Percentiles rank a stretch among this genome's conserved stretches.
Conservation (phyloP, 2,888 invertebrate genomes). For the Cryptocheilus praepositus region DNA sequence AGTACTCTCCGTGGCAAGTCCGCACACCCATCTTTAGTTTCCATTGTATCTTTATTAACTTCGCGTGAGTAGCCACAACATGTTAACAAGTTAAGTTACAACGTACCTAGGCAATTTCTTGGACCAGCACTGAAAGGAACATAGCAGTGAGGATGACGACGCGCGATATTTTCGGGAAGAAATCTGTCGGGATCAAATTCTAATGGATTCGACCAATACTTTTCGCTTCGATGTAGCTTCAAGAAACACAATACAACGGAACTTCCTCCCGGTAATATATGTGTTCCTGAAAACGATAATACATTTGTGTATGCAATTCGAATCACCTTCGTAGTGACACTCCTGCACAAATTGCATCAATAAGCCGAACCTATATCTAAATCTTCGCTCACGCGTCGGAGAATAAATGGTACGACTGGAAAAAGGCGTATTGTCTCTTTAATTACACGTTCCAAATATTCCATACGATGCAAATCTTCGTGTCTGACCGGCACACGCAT, state of each 20-base stretch:
- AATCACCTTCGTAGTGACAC: not conserved
- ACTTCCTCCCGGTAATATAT: slow-evolving; percentile 42
- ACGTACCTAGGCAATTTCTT: slow-evolving; percentile 52
- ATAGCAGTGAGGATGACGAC: slow-evolving; percentile 51
- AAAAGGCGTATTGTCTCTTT: slow-evolving; percentile 79
- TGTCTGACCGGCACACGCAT: slow-evolving; percentile 71
- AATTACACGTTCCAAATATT: slow-evolving; percentile 78
- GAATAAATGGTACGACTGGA: slow-evolving; percentile 77
- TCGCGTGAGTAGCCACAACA: no score
- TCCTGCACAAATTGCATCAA: not conserved
- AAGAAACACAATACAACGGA: slow-evolving; percentile 36
- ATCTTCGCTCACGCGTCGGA: slow-evolving; percentile 75
- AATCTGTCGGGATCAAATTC: slow-evolving; percentile 59
- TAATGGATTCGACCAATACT: slow-evolving; percentile 51
- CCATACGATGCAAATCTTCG: slow-evolving; percentile 77
- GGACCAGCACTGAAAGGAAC: slow-evolving; percentile 36
- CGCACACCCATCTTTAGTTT: not conserved
- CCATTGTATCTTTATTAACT: not conserved
- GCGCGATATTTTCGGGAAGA: slow-evolving; percentile 49
- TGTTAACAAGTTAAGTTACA: no score
- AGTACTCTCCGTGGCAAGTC: no score
- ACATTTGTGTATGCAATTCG: not conserved
- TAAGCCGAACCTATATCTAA: slow-evolving; percentile 74
- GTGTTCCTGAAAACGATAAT: slow-evolving; percentile 23
- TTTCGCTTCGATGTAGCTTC: slow-evolving; percentile 39